Evolutionary conservation across 2,888 invertebrate genomes (phyloP), one percentile per base, ranked within the genome.

Genomic region (Troilus luridus): DNA sequence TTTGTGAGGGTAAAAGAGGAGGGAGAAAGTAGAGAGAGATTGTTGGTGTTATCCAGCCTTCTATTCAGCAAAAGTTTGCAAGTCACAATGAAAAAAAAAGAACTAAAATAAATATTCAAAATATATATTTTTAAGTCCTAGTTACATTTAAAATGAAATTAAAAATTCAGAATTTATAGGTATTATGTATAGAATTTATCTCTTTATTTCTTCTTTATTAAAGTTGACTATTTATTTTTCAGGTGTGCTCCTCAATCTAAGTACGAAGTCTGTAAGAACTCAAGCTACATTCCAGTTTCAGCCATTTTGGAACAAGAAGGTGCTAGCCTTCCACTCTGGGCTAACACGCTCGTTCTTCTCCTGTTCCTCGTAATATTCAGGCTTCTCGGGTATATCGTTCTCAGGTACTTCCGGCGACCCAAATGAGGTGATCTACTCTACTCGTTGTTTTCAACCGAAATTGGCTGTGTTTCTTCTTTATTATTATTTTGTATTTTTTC

Each of bases 281-380:
- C 95, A 89, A 94, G 95, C 92, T 95, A 95, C 94, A 96, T 97
- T 94, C 96, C 96, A 93, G 95, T 96, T 92, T 94, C 95, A 92
- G 96, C 96, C 93, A 96, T 97, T 93, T 94, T 97, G 93, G 96
- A 96, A 93, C 95, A 95, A 92, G 96, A 96, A 93, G 96, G 96
- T 91, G 95, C 96, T 54, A 95, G 95, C 92, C 93, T 95, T 92
- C 96, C 97, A 21, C 94, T 97, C 41, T 97, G 97, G 97, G 95
- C 96, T 92, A 97, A 97, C 94, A 97, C 97, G 21, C 94, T 96
- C 91, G 96, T 97, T 89, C 95, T 97, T 92, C 93, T 97, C 93
- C 95, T 96, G 93, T 97, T 97, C 94, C 95, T 97, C 92, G 94
- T 96, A 93, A 95, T 96, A 93, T 97, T 97, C 94, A 95, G 97